A percentile compares a stretch with the other conserved stretches of the same genome.
phyloP scores from a whole-genome alignment of 1,140 invertebrate species.

The Ooceraea biroi region DNA sequence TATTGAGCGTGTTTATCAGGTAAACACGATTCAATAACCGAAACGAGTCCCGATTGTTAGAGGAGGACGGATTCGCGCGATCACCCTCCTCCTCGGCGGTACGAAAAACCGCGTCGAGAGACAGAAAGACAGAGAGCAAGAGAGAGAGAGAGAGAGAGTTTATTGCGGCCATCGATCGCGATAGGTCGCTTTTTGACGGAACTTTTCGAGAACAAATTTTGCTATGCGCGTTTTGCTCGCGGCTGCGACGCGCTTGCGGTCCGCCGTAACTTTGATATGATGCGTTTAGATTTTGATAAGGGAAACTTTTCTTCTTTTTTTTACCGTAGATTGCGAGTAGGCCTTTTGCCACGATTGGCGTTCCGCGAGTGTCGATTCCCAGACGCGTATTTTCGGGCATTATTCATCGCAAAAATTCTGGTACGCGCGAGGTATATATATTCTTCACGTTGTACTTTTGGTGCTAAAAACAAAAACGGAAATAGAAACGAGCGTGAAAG shows the following conservation, averaged over 20 bases:
- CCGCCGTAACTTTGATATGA: slow-evolving; percentile 62
- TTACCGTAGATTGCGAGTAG: slow-evolving; percentile 46
- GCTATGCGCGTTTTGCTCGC: slow-evolving; percentile 56
- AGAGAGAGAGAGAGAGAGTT: slow-evolving; percentile 18
- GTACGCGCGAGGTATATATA: not conserved
- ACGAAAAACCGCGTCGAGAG: not conserved
- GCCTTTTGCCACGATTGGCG: slow-evolving; percentile 45
- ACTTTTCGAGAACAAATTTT: slow-evolving; percentile 56
- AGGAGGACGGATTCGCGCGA: slow-evolving; percentile 30
- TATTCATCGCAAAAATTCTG: slow-evolving; percentile 62
- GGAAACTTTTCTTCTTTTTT: slow-evolving; percentile 13
- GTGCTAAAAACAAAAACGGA: slow-evolving; percentile 41
- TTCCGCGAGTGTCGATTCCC: slow-evolving; percentile 44
- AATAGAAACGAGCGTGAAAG: not conserved
- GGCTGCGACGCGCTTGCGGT: not conserved
- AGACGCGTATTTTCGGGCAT: slow-evolving; percentile 75
- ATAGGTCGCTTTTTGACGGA: slow-evolving; percentile 57
- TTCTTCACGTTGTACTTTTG: slow-evolving; percentile 22
- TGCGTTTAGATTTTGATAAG: slow-evolving; percentile 72
- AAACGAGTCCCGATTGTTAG: slow-evolving; percentile 49
- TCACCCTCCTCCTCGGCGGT: not conserved
- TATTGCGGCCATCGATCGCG: slow-evolving; percentile 34
- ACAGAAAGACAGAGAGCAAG: too few relatives aligned
- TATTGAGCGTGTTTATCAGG: slow-evolving; percentile 79
- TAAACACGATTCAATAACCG: slow-evolving; percentile 79